Percentiles rank a stretch among this genome's conserved stretches.
Evolutionary conservation across 1,140 invertebrate genomes (phyloP).

Genomic region (Manduca sexta): DNA sequence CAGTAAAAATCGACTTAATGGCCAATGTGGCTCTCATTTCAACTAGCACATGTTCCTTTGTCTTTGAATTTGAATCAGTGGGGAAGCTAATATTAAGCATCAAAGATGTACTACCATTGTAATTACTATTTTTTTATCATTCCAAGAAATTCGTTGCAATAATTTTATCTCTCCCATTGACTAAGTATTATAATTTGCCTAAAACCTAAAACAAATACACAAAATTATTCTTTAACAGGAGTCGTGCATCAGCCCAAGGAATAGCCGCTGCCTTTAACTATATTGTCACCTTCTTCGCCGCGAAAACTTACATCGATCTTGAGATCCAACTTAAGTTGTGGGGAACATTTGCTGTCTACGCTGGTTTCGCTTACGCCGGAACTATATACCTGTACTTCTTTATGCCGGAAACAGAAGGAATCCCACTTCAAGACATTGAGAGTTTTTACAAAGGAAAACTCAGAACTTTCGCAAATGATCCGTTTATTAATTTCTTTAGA

Average conservation of each 20-base stretch:
- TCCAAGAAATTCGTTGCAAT: no score
- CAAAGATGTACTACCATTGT: no score
- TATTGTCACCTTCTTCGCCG: conserved; percentile 75
- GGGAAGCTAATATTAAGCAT: no score
- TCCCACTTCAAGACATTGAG: conserved; percentile 83
- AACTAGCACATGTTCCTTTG: no score
- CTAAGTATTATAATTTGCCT: no score
- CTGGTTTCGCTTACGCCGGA: conserved; percentile 74
- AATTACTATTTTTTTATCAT: no score
- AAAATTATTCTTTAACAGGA: conserved; percentile 42
- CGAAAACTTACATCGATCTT: conserved; percentile 76
- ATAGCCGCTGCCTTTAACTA: conserved; percentile 75
- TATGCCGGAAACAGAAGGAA: conserved; percentile 88
- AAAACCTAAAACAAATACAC: no score
- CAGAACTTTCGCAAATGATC: conserved; percentile 58
- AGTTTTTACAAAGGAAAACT: conserved; percentile 71
- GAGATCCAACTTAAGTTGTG: conserved; percentile 70
- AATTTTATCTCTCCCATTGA: no score
- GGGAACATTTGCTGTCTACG: conserved; percentile 78
- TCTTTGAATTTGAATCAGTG: no score
- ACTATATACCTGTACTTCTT: conserved; percentile 76
- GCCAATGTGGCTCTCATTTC: no score
- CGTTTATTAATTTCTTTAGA: conserved; percentile 48
- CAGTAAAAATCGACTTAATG: no score
- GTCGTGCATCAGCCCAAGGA: conserved; percentile 74